These are phyloP conservation scores for Penaeus chinensis DNA, from an alignment of 1,140 invertebrate species.

Conservation along the genomic window DNA sequence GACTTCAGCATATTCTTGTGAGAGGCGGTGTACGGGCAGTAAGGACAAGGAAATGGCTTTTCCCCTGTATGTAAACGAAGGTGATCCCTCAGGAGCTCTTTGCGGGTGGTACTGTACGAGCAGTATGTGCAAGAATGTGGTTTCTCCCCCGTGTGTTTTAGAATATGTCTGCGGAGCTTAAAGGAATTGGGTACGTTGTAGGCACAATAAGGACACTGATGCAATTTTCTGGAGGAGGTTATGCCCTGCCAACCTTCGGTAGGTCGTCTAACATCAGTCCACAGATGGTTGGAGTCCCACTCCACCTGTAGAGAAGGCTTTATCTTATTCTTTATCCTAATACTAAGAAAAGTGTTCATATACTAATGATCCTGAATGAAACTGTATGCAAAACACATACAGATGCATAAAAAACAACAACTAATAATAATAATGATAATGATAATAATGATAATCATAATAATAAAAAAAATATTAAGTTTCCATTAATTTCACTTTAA, in stretches of 20 bases:
- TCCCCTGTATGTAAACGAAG: constrained; percentile 40
- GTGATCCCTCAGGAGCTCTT: constrained; percentile 28
- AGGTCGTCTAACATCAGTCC: background rate
- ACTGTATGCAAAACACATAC: too few species aligned
- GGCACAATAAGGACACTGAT: constrained; percentile 11
- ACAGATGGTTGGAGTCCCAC: too few species aligned
- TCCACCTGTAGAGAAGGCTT: too few species aligned
- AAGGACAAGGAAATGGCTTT: constrained; percentile 36
- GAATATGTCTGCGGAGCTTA: background rate
- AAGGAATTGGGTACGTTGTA: constrained; percentile 4
- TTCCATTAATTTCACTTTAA: too few species aligned
- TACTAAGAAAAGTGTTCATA: too few species aligned
- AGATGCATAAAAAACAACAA: too few species aligned
- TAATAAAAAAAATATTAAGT: too few species aligned
- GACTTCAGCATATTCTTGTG: constrained; percentile 22
- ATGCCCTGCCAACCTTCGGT: background rate
- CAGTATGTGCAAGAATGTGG: background rate
- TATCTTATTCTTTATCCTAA: too few species aligned
- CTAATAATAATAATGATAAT: too few species aligned
- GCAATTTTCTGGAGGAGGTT: constrained; percentile 3
- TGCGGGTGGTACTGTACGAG: background rate
- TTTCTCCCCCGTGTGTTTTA: constrained; percentile 9
- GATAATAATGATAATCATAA: too few species aligned
- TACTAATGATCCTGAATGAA: too few species aligned
- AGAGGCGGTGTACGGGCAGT: constrained; percentile 33